Evolutionary conservation across 1,140 invertebrate species (phyloP), one percentile per base, ranked within the genome.

Genomic region (Dolichoris vasculosae): DNA sequence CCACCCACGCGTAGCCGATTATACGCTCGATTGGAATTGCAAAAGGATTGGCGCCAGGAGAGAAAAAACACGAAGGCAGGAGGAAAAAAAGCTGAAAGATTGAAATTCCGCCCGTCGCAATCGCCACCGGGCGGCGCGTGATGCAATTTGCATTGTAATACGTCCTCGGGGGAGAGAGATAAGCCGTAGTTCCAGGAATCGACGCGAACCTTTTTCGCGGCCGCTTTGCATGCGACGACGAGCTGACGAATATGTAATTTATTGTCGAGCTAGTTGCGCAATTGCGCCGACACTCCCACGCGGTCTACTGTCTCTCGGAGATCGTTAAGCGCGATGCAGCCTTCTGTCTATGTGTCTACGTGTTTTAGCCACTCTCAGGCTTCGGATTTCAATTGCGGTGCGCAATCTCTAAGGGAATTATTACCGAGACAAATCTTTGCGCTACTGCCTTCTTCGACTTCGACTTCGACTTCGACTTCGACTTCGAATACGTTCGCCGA

Each of bases 1-100:
- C n/a, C 86, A 81, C 87, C 86, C 87, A 88, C 85, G 82, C 55
- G 55, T 51, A 51, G 48, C 80, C 63, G 86, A 87, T 88, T 88
- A 84, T 87, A 85, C 85, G 75, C 1, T 26, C 63, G 82, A 88
- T 89, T 71, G 78, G 85, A 87, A 88, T 89, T 86, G 86, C 77
- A 86, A 87, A 88, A 26, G 75, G 71, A 71, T 55, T 35, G 51
- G 35, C 55, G 83, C 71, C 78, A 75, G n/a, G 43, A 67, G 63
- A 40, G 55, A 38, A 80, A 40, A 76, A 48, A 73, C 23, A 13
- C 55, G 26, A 55, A 3, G 67, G 35, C 51, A 32, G 43, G 35
- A 48, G 48, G 35, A 73, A 30, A 40, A 86, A 55, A 76, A n/a
- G 40, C 63, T 35, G 43, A 82, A 80, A 67, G 73, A 78, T 84